Conservation (phyloP, 1,140 invertebrate genomes). For the Ylistrum balloti region DNA sequence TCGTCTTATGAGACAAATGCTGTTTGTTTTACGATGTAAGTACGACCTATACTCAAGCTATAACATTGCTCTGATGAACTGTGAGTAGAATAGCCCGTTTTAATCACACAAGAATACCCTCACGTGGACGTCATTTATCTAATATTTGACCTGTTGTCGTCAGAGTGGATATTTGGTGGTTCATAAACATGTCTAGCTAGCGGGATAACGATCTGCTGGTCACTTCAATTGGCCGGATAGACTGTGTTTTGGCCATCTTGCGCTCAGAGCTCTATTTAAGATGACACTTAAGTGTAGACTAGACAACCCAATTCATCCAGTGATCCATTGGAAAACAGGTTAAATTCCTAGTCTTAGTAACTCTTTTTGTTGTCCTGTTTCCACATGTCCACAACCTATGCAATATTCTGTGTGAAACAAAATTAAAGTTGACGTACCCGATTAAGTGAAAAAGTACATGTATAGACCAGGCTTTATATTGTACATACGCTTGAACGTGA, state of each 20-base stretch:
- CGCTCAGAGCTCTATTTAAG: background rate
- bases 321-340: background rate
- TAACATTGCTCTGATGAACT: background rate
- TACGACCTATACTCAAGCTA: too few species aligned
- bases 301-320: background rate
- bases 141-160: background rate
- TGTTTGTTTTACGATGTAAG: too few species aligned
- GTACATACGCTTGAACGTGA: too few species aligned
- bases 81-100: background rate
- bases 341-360: too few species aligned
- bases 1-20: too few species aligned
- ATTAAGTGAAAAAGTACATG: background rate
- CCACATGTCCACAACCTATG: too few species aligned
- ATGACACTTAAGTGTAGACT: background rate
- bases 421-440: too few species aligned
- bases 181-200: background rate
- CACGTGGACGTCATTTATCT: background rate
- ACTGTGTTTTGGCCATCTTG: background rate
- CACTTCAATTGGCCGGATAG: background rate
- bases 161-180: background rate
- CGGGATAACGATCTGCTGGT: background rate
- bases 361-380: too few species aligned
- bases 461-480: background rate
- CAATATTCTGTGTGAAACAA: too few species aligned
- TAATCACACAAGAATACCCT: background rate